Conservation (phyloP, 2,797 vertebrate species). For the Anguilla marmorata region DNA sequence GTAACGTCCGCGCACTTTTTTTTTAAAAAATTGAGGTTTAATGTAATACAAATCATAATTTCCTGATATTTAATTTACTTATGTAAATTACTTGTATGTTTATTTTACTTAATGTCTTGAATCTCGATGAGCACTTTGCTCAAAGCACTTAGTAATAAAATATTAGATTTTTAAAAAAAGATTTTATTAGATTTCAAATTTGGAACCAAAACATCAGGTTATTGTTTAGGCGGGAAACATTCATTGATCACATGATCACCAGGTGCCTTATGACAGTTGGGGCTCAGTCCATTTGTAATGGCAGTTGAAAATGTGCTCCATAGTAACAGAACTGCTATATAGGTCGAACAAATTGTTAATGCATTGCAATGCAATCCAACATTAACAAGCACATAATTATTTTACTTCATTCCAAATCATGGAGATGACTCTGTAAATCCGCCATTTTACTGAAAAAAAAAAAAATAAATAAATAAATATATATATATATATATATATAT, state of each 20-base stretch:
- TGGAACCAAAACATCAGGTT: neutral
- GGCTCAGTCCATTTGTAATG: neutral
- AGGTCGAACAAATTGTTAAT: neutral
- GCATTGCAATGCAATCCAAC: constrained; percentile 2
- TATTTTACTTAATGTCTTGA: neutral
- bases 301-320: neutral
- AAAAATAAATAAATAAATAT: neutral
- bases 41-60: neutral
- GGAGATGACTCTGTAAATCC: neutral
- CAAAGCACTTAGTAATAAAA: too few relatives aligned
- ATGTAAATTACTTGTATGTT: neutral
- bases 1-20: constrained; percentile 58
- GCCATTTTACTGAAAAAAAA: neutral
- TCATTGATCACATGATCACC: neutral
- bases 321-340: neutral
- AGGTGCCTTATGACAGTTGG: neutral
- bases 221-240: neutral
- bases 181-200: neutral
- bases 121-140: neutral
- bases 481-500: neutral
- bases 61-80: neutral
- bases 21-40: neutral
- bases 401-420: neutral
- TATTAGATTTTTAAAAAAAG: too few relatives aligned
- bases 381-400: neutral